Evolutionary conservation across 2,888 invertebrate genomes (phyloP), one percentile per base, ranked within the genome.

Genomic region (Laspeyria flexula): DNA sequence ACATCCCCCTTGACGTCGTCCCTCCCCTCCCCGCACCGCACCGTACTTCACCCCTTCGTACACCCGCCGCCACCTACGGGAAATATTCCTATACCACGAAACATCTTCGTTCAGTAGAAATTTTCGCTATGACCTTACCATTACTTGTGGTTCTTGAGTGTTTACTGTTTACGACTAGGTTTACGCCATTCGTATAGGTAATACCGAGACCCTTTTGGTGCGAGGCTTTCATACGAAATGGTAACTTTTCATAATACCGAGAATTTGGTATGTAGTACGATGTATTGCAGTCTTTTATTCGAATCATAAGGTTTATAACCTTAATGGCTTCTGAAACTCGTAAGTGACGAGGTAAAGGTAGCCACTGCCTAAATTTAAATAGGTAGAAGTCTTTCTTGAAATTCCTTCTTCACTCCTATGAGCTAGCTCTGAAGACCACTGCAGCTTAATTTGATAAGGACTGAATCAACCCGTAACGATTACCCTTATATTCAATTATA

Each of bases 71-170:
- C 49, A 53, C 64, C 62, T 60, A 61, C 68, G 60, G 60, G 62
- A 65, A 68, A 65, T 71, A 70, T 66, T 70, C 62, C 65, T 63
- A 40, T 65, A 65, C 65, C 56, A 52, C 57, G 64, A 63, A 66
- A 60, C 56, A 67, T 60, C 45, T 51, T 50, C 53, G 50, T 61
- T 68, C 61, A 71, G 57, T 61, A 73, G 67, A 70, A 71, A 64
- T 63, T 69, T 75, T 67, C 43, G 23, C 57, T 62, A 60, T 60
- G 55, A 58, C 68, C 66, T 60, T 38, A 62, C 55, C 54, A 55
- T 60, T 55, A 61, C 64, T 59, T 30, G 49, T 38, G 16, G 41
- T 49, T 46, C 53, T n/a, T 27, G 45, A 54, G 25, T 55, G 46
- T 58, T 40, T 55, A 54, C 55, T 43, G 44, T 62, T 65, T 65